Base-by-base conservation (phyloP, 2,113 vertebrate species). In the Solenodon paradoxus region DNA sequence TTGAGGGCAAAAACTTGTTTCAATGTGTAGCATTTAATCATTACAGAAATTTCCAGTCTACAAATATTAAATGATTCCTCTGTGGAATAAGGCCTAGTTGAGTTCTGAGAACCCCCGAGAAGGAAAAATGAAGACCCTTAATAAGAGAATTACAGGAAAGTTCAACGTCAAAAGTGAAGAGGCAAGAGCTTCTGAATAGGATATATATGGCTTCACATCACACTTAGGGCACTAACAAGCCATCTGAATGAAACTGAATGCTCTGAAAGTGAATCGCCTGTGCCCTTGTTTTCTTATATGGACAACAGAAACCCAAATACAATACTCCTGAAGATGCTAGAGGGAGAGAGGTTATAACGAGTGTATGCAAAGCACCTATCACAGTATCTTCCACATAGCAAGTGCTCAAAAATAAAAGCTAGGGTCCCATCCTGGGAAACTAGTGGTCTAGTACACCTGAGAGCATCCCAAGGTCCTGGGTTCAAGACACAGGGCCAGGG, bases 1-100 rank as follows among this genome's bases (percentile, higher is more conserved):
- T 81, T 59, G 59, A 77, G 51, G 49, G 47, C n/a, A 79, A 74
- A 92, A 92, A 88, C 45, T 30, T 68, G 42, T 88, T 91, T 93
- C 61, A 57, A 86, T 89, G 80, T 42, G n/a, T 32, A 80, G n/a
- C 12, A 49, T 61, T 68, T 42, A 55, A 51, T 4, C 19, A n/a
- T 8, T 87, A 24, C 20, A 72, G 24, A 96, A 87, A 84, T 72
- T n/a, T 40, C 57, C 42, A 22, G 16, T 64, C 40, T 93, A 61
- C 32, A 86, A 84, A 47, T 35, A 77, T 64, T 53, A 63, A 94
- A 12, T 51, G 40, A 7, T 38, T 69, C 30, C 68, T 16, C 1
- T 42, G 64, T 22, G 88, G 30, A 38, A 71, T 75, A 59, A 84
- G 30, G 45, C 10, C 19, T 83, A 16, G 32, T 53, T 84, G 47